Evolutionary conservation across 1,140 invertebrate genomes (phyloP), one percentile per base, ranked within the genome.

Genomic region (Dysdera silvatica): DNA sequence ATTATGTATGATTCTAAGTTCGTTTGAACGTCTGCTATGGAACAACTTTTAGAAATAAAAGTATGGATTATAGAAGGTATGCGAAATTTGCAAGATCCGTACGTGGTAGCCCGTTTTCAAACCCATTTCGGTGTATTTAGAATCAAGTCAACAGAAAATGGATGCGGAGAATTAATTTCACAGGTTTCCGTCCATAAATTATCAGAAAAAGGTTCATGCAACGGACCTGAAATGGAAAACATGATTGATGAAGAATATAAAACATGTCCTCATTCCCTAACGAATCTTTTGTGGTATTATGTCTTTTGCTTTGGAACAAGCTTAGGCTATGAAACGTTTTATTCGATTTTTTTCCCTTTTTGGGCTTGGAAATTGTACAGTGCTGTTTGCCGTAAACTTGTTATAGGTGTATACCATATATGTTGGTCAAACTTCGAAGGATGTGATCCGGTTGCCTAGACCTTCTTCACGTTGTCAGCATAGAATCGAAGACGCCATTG

Each of bases 301-400:
- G 73, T 94, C 45, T 93, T 94, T 74, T 73, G 84, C 2, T 81
- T 92, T 71, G 88, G 88, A 14, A 90, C 90, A 1, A 83, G 84
- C 55, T 75, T 94, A 23, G 91, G 90, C 0, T 91, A 93, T 78
- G 91, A 93, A 77, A 81, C 87, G 59, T 94, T 94, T 78, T 94
- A 94, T 75, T 82, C 85, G 0, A 79, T 83, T 10, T 91, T 92
- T 72, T 91, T 94, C 72, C 88, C 89, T 14, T 91, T 90, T 75
- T 89, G 88, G 84, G 88, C 91, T 71, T 94, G 91, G 91, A 94
- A 94, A 75, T 81, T 94, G 60, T 88, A 92, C 77, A 86, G 86
- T 20, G 85, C 85, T 31, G 85, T 91, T 29, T 87, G 87, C 8
- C 74, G 83, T 92, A 18, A 82, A 91, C 20, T 74, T 91, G 24